Base-by-base conservation (phyloP, 1,140 invertebrate genomes). In the Teleogryllus occipitalis region DNA sequence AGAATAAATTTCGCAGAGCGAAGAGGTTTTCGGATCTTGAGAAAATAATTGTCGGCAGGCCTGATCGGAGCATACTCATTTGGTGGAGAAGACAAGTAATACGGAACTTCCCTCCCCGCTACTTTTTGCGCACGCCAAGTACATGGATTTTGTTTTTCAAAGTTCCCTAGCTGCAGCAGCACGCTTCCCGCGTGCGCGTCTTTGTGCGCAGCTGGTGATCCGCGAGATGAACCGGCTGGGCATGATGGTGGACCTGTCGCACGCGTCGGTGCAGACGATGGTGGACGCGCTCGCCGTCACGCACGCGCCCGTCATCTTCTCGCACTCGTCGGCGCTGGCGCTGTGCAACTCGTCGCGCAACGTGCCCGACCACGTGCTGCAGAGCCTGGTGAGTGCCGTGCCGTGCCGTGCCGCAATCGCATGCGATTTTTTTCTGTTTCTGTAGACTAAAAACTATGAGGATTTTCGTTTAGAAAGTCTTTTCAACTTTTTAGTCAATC, bases 241-340 rank as follows among this genome's bases (percentile, higher is more conserved):
- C n/a, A 98, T 98, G 96, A 90, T 98, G 79, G 94, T 97, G 18
- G 96, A 98, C 85, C 88, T 98, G 48, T 96, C 95, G 5, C 95
- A 97, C 85, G 94, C 95, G 4, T 95, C 95, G 0, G 91, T 95
- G 80, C 90, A 91, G 82, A 97, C 96, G 8, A 96, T 96, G 87
- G 88, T 90, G 72, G 95, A 96, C 84, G 94, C 94, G 7, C 86
- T 98, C n/a, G 90, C 92, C 79, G 90, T 92, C 14, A 93, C 94
- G 6, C 90, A 92, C 81, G 96, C 96, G 0, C 96, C 96, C 0
- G 95, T 97, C 77, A 96, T 98, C 81, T 98, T 96, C 86, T 97
- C 95, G 46, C 96, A 98, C 86, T 97, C 95, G 21, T 94, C 93
- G 4, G 96, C 95, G 3, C 93, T 92, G 80, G 90, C 92, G 22